phyloP scores from a whole-genome alignment of 1,140 invertebrate species.

The Bathynomus jamesi region DNA sequence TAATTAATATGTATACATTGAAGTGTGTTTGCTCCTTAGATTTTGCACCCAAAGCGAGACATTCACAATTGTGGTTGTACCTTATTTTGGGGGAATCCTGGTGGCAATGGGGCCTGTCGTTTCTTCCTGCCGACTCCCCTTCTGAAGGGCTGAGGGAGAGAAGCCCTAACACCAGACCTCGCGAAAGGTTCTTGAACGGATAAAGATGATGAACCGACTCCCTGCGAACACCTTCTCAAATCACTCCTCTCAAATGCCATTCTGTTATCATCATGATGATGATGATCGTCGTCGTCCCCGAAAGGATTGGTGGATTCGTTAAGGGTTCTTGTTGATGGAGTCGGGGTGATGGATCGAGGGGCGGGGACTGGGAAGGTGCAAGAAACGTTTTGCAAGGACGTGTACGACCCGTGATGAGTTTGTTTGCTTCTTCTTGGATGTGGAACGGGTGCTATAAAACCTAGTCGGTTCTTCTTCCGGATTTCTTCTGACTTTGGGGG shows the following conservation, averaged over 20 bases:
- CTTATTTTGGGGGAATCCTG: neutral
- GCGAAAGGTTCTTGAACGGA: neutral
- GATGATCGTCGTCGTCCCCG: neutral
- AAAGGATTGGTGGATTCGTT: neutral
- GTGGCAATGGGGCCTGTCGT: neutral
- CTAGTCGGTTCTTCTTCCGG: neutral
- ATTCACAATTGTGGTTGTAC: too few relatives aligned
- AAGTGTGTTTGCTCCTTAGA: too few relatives aligned
- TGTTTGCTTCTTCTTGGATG: neutral
- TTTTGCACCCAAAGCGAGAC: too few relatives aligned
- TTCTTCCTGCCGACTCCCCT: neutral
- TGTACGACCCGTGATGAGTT: neutral
- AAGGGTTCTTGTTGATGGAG: neutral
- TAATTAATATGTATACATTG: too few relatives aligned
- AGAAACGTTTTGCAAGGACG: neutral
- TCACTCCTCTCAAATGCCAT: neutral
- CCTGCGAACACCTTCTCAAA: neutral
- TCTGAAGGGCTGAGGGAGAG: neutral
- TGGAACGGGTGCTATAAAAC: neutral
- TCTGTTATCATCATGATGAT: too few relatives aligned
- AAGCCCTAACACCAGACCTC: neutral
- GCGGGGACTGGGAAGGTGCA: neutral
- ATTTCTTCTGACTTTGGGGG: neutral
- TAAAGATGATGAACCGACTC: neutral
- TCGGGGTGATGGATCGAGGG: neutral